These are phyloP conservation scores for Sylvicola fuscatus DNA, from an alignment of 2,888 invertebrate species.

Conservation along the genomic window DNA sequence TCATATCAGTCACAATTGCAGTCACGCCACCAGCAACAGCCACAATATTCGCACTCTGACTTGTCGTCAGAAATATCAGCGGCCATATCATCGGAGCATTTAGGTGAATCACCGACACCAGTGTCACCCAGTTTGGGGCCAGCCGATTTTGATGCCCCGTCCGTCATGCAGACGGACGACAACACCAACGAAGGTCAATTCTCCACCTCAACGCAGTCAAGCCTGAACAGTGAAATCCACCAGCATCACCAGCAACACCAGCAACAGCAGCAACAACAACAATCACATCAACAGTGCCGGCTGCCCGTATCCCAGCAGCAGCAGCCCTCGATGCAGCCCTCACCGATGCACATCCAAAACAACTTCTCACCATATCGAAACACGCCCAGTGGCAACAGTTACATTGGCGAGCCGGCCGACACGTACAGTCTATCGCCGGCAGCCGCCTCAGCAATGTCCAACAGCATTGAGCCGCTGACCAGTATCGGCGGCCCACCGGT, in stretches of 20 bases:
- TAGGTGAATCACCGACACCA: conserved; percentile 38
- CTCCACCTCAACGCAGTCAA: conserved; percentile 25
- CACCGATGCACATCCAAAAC: conserved; percentile 13
- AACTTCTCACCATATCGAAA: conserved; percentile 16
- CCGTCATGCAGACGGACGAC: conserved; percentile 29
- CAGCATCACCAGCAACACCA: conserved; percentile 7
- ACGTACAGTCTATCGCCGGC: conserved; percentile 11
- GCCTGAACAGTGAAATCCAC: conserved; percentile 6
- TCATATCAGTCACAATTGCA: conserved; percentile 11
- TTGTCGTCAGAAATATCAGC: conserved; percentile 59
- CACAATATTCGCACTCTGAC: conserved; percentile 44
- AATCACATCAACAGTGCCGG: conserved; percentile 1
- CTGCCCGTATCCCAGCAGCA: conserved; percentile 15
- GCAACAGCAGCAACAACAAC: conserved; percentile 11
- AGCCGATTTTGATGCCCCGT: conserved; percentile 55
- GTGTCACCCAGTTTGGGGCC: conserved; percentile 46
- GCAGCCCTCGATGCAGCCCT: conserved; percentile 13
- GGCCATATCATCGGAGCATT: conserved; percentile 47
- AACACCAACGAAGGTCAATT: conserved; percentile 28
- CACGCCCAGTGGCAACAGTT: conserved; percentile 8
- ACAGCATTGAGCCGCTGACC: conserved; percentile 2
- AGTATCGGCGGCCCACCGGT: not conserved
- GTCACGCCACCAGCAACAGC: conserved; percentile 14
- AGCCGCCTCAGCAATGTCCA: conserved; percentile 4
- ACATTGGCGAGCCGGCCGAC: not conserved